phyloP scores from a whole-genome alignment of 92 coral and sea anemone genomes.

The Phenganax subtilis region DNA sequence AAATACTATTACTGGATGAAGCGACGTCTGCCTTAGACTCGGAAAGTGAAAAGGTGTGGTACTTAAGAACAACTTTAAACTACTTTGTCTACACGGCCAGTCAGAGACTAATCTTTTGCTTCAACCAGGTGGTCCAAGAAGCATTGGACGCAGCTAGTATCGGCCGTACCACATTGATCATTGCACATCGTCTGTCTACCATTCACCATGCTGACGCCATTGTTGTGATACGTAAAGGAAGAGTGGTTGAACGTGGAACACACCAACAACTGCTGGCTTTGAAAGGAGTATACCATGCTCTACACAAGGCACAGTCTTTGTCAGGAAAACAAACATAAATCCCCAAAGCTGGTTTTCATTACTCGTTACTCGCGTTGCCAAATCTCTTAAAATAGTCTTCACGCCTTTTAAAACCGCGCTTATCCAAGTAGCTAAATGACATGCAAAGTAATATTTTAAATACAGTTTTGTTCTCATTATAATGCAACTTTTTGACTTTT shows the following conservation, averaged over 20 bases:
- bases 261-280: constrained; percentile 80
- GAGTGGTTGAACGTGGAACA: constrained; percentile 86
- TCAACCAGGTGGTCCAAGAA: constrained; percentile 75
- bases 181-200: constrained; percentile 89
- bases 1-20: constrained; percentile 35
- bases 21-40: constrained; percentile 36
- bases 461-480: no score
- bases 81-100: not conserved
- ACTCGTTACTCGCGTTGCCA: not conserved
- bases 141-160: constrained; percentile 87
- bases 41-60: constrained; percentile 31
- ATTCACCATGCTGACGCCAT: constrained; percentile 89
- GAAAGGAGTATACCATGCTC: constrained; percentile 67
- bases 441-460: no score
- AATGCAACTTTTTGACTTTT: no score
- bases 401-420: no score
- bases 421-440: no score
- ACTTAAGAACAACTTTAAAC: not conserved
- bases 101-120: not conserved
- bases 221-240: constrained; percentile 77
- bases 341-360: not conserved
- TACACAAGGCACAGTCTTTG: constrained; percentile 63
- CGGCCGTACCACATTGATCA: constrained; percentile 83
- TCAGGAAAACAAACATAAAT: not conserved
- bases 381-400: not conserved